Conservation (phyloP, 1,140 invertebrate species). For the Brachionus manjavacas region DNA sequence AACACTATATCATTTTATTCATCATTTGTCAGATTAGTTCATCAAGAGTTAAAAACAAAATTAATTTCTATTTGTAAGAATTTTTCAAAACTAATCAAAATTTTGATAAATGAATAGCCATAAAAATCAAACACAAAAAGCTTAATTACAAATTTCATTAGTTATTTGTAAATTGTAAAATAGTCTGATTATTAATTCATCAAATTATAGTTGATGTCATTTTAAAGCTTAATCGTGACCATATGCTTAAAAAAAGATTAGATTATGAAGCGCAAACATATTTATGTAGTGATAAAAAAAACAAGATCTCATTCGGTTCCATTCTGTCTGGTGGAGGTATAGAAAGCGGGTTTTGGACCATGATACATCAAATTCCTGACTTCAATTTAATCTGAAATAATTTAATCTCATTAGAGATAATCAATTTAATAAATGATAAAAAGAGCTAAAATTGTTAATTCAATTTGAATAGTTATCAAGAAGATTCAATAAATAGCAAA, state of each 20-base stretch:
- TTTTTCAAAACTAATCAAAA: neutral
- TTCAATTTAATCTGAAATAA: too few relatives aligned
- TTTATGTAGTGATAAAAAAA: too few relatives aligned
- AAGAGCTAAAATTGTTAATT: too few relatives aligned
- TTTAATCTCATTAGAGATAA: too few relatives aligned
- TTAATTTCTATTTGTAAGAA: neutral
- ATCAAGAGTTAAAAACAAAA: neutral
- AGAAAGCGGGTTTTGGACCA: too few relatives aligned
- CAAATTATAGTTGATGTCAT: neutral
- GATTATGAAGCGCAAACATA: too few relatives aligned
- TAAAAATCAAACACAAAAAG: slow-evolving; percentile 6
- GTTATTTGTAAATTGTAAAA: neutral
- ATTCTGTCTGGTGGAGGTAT: too few relatives aligned
- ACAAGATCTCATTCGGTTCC: too few relatives aligned
- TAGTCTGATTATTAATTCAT: neutral
- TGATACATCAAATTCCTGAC: too few relatives aligned
- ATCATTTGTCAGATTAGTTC: slow-evolving; percentile 3
- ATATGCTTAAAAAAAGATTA: neutral
- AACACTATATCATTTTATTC: neutral
- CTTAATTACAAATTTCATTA: slow-evolving; percentile 18
- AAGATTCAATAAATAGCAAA: too few relatives aligned
- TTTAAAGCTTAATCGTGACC: neutral
- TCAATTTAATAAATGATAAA: too few relatives aligned
- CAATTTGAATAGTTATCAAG: too few relatives aligned
- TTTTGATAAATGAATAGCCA: slow-evolving; percentile 17